A percentile compares a stretch with the other conserved stretches of the same genome.
Conservation (phyloP, 2,797 vertebrate genomes). For the Melanotaenia pygmaea region DNA sequence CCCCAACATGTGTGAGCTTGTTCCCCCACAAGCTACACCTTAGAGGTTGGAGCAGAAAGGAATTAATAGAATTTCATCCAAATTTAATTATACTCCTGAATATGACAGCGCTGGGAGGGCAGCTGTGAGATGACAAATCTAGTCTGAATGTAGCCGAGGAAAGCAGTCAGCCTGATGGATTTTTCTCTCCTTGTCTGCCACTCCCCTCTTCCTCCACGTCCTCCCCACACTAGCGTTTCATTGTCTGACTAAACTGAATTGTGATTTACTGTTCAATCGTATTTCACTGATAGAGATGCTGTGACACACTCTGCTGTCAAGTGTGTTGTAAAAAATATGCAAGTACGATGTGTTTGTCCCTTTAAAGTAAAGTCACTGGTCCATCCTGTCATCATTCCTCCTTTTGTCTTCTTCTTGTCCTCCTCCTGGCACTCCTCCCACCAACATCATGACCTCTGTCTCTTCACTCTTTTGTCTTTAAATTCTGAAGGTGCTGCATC, state of each 20-base stretch:
- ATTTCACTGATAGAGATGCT: slow-evolving; percentile 42
- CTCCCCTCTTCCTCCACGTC: slow-evolving; percentile 26
- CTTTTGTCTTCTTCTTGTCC: not conserved
- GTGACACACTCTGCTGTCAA: slow-evolving; percentile 31
- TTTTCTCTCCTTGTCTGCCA: slow-evolving; percentile 28
- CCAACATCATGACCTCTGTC: slow-evolving; percentile 4
- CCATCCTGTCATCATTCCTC: slow-evolving; percentile 8
- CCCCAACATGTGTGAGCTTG: slow-evolving; percentile 17
- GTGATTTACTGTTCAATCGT: slow-evolving; percentile 41
- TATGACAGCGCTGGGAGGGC: slow-evolving; percentile 18
- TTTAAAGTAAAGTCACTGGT: slow-evolving; percentile 64
- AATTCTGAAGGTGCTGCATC: slow-evolving; percentile 83
- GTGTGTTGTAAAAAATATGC: slow-evolving; percentile 64
- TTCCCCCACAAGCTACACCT: slow-evolving; percentile 21
- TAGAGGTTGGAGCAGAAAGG: slow-evolving; percentile 25
- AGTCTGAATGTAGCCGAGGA: slow-evolving; percentile 33
- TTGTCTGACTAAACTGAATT: slow-evolving; percentile 40
- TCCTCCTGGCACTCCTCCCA: not conserved
- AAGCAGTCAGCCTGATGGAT: slow-evolving; percentile 54
- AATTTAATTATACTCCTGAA: slow-evolving; percentile 44
- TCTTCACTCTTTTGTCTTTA: slow-evolving; percentile 56
- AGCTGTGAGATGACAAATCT: slow-evolving; percentile 37
- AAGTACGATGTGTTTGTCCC: slow-evolving; percentile 69
- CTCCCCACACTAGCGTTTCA: slow-evolving; percentile 34
- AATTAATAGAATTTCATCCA: slow-evolving; percentile 42